Evolutionary conservation across 2,113 vertebrate genomes (phyloP).

Genomic region (Pelusios castaneus): DNA sequence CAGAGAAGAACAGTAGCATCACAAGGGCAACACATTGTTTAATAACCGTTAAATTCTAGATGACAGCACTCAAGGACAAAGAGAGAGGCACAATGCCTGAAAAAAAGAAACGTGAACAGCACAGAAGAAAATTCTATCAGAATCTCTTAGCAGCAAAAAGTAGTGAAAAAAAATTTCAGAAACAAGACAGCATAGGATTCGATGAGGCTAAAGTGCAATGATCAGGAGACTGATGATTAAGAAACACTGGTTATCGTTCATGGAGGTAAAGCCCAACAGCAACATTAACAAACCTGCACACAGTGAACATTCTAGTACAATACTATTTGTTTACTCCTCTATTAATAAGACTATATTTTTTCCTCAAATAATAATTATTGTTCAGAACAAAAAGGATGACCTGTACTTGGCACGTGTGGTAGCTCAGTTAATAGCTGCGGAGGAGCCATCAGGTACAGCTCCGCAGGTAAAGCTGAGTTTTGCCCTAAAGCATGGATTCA

Average conservation of each 20-base stretch:
- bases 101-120: constrained; percentile 58
- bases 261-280: background rate
- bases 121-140: constrained; percentile 3
- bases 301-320: background rate
- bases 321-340: background rate
- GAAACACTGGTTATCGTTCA: background rate
- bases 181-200: background rate
- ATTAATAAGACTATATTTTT: background rate
- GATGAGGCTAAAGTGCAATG: background rate
- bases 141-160: background rate
- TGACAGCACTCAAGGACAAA: constrained; percentile 72
- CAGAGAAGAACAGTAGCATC: constrained; percentile 47
- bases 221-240: background rate
- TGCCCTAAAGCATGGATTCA: background rate
- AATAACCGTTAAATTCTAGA: constrained; percentile 69
- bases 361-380: background rate
- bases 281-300: background rate
- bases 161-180: background rate
- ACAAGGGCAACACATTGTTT: constrained; percentile 63
- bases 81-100: constrained; percentile 47
- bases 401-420: rapidly evolving
- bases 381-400: background rate
- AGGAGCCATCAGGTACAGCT: background rate
- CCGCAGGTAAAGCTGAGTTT: background rate
- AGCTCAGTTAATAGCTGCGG: background rate